These are phyloP conservation scores for Andrena haemorrhoa DNA, from an alignment of 2,888 invertebrate genomes.

Conservation along the genomic window DNA sequence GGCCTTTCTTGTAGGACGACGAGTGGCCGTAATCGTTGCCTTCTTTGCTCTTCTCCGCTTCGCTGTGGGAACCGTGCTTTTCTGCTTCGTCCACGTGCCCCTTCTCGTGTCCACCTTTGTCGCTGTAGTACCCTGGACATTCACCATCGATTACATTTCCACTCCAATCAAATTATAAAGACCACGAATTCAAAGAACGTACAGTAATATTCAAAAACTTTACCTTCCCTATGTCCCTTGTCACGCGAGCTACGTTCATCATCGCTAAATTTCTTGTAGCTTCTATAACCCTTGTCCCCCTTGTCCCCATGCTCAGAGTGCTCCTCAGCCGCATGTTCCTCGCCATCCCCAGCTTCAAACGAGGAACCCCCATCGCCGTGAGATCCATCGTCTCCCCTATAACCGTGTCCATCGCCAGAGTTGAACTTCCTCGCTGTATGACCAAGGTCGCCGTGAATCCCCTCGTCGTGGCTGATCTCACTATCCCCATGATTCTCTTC, in stretches of 20 bases:
- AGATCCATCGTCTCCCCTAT: conserved; percentile 7
- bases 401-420: not conserved
- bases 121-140: conserved; percentile 85
- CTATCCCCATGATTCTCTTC: conserved; percentile 14
- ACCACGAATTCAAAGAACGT: not conserved
- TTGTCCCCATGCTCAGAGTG: conserved; percentile 87
- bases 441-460: conserved; percentile 20
- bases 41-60: conserved; percentile 86
- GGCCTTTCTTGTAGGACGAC: conserved; percentile 89
- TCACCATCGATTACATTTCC: not conserved
- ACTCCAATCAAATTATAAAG: conserved; percentile 11
- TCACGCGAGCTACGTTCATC: conserved; percentile 87
- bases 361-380: conserved; percentile 11
- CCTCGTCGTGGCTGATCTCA: conserved; percentile 24
- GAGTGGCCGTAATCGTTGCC: conserved; percentile 87
- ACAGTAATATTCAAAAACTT: not conserved
- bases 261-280: conserved; percentile 86
- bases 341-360: conserved; percentile 84
- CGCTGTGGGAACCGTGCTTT: conserved; percentile 87
- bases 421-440: not conserved
- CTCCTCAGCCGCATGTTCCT: conserved; percentile 85
- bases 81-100: conserved; percentile 86
- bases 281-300: conserved; percentile 87
- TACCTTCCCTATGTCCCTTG: conserved; percentile 85
- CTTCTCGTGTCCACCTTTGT: conserved; percentile 86